phyloP scores from a whole-genome alignment of 92 coral and sea anemone species.

The Scolanthus callimorphus region DNA sequence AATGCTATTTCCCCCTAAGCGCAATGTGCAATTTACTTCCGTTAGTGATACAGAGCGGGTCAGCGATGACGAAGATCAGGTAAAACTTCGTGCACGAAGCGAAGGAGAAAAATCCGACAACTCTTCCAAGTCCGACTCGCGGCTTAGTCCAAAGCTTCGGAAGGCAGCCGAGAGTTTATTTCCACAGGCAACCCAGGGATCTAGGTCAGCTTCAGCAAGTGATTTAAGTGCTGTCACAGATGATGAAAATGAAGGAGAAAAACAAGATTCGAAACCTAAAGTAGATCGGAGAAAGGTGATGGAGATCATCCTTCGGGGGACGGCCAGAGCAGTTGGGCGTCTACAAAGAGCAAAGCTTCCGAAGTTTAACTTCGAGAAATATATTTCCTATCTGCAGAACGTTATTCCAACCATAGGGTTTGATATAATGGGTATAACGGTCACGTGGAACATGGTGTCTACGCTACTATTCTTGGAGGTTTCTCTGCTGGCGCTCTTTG shows the following conservation, averaged over 20 bases:
- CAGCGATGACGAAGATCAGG: slow-evolving; percentile 5
- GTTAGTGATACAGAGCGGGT: slow-evolving; percentile 18
- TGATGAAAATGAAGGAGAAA: slow-evolving; percentile 23
- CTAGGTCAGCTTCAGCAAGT: not conserved
- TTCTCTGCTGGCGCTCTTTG: slow-evolving; percentile 74
- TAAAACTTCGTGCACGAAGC: not conserved
- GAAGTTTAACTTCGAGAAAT: slow-evolving; percentile 89
- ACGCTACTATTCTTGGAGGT: slow-evolving; percentile 72
- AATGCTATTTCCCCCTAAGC: not conserved
- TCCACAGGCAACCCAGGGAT: not conserved
- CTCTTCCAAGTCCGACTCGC: not conserved
- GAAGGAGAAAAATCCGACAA: not conserved
- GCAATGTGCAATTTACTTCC: not conserved
- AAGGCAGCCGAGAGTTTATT: not conserved
- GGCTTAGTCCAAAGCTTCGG: not conserved
- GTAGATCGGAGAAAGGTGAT: slow-evolving; percentile 52
- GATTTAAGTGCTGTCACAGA: slow-evolving; percentile 36
- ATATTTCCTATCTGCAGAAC: slow-evolving; percentile 85
- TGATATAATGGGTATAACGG: slow-evolving; percentile 71
- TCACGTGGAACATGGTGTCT: slow-evolving; percentile 92
- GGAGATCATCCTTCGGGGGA: slow-evolving; percentile 71
- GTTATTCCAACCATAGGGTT: slow-evolving; percentile 75
- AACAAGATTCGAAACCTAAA: too few species aligned
- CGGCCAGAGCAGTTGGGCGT: slow-evolving; percentile 85
- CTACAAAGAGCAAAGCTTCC: slow-evolving; percentile 68